Conservation (phyloP, 2,888 invertebrate genomes). For the Erebia ligea region DNA sequence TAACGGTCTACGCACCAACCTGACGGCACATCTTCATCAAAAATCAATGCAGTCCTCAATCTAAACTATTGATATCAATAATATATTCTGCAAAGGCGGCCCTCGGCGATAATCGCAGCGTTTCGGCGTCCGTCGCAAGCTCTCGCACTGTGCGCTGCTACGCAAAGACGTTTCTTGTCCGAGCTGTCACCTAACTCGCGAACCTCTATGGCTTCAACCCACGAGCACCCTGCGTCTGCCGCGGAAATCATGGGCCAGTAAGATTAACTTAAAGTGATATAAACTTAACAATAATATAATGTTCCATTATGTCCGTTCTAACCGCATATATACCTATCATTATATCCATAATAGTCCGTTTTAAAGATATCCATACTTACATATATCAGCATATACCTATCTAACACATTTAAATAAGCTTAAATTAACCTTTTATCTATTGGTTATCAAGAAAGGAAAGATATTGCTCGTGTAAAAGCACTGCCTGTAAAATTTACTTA, state of each 20-base stretch:
- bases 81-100: conserved; percentile 67
- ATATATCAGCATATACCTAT: too few species aligned
- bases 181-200: conserved; percentile 70
- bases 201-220: conserved; percentile 69
- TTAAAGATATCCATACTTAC: too few species aligned
- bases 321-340: too few species aligned
- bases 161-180: conserved; percentile 72
- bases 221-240: conserved; percentile 66
- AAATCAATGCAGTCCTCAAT: neutral
- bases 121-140: conserved; percentile 84
- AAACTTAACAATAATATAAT: neutral
- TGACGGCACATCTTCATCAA: too few species aligned
- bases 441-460: too few species aligned
- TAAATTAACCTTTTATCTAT: too few species aligned
- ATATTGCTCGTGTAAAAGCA: too few species aligned
- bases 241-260: conserved; percentile 76
- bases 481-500: too few species aligned
- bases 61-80: neutral
- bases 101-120: conserved; percentile 85
- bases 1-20: too few species aligned
- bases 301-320: too few species aligned
- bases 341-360: too few species aligned
- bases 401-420: too few species aligned
- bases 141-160: conserved; percentile 82
- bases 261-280: conserved; percentile 43